Percentiles rank a stretch among this genome's conserved stretches.
phyloP scores from a whole-genome alignment of 2,888 invertebrate species.

The Neria commutata region DNA sequence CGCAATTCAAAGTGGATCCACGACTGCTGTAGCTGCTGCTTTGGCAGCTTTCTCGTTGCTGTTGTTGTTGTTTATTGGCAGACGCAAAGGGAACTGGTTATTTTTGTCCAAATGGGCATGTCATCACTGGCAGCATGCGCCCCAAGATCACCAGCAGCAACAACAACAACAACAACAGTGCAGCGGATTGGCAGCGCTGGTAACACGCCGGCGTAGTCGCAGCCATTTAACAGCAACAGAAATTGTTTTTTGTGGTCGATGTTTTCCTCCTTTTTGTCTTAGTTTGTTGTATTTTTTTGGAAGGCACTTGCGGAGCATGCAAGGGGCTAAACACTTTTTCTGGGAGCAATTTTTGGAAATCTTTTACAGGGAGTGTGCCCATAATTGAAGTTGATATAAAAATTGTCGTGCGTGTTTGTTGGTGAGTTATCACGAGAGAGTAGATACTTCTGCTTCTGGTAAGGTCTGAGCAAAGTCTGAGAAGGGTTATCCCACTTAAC shows the following conservation, averaged over 20 bases:
- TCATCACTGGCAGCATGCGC: slow-evolving; percentile 33
- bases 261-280: slow-evolving; percentile 11
- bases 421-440: too few species aligned
- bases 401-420: too few species aligned
- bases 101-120: slow-evolving; percentile 40
- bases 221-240: slow-evolving; percentile 36
- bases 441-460: too few species aligned
- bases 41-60: neutral
- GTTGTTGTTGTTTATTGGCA: slow-evolving; percentile 24
- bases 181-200: slow-evolving; percentile 22
- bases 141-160: slow-evolving; percentile 14
- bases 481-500: too few species aligned
- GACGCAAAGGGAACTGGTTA: slow-evolving; percentile 35
- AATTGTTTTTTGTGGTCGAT: slow-evolving; percentile 17
- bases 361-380: neutral
- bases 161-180: slow-evolving; percentile 21
- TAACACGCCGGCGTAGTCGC: slow-evolving; percentile 30
- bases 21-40: neutral
- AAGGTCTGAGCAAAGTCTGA: too few species aligned
- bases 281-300: slow-evolving; percentile 12
- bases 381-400: neutral
- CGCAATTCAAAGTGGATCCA: slow-evolving; percentile 16
- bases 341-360: slow-evolving; percentile 6
- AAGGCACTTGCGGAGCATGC: slow-evolving; percentile 11
- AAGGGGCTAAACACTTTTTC: slow-evolving; percentile 11